Percentiles rank a stretch among this genome's conserved stretches.
phyloP scores from a whole-genome alignment of 2,797 vertebrate genomes.

The Adelosebastes latens region DNA sequence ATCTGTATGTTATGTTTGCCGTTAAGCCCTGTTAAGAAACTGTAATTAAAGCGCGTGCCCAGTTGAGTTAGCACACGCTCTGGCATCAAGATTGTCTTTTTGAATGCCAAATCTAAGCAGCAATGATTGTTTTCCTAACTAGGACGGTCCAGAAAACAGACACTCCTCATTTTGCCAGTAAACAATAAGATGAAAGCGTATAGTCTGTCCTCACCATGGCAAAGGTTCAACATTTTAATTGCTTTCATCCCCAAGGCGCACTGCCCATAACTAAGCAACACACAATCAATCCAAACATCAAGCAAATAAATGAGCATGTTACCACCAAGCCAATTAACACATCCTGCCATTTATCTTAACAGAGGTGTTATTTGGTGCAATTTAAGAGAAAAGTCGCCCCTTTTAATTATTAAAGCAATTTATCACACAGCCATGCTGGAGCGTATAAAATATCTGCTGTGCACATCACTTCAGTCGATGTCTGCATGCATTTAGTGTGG shows the following conservation, averaged over 20 bases:
- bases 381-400: neutral
- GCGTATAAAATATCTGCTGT: neutral
- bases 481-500: conserved; percentile 17
- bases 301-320: conserved; percentile 41
- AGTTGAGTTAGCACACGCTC: conserved; percentile 49
- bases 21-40: conserved; percentile 23
- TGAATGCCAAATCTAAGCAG: conserved; percentile 56
- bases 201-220: conserved; percentile 43
- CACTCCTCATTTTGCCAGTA: conserved; percentile 45
- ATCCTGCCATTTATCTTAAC: conserved; percentile 30
- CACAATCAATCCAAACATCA: conserved; percentile 55
- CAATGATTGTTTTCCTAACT: conserved; percentile 50
- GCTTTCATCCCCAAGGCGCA: conserved; percentile 59
- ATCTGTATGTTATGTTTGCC: conserved; percentile 42
- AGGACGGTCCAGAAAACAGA: conserved; percentile 34
- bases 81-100: conserved; percentile 51
- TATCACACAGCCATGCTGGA: neutral
- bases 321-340: conserved; percentile 53
- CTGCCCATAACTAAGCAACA: conserved; percentile 44
- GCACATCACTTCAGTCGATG: neutral
- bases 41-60: conserved; percentile 49
- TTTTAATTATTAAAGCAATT: neutral
- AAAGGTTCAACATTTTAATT: conserved; percentile 76
- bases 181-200: conserved; percentile 51
- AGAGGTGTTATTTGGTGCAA: conserved; percentile 13